Base-by-base conservation (phyloP, 1,140 invertebrate species). In the Apocrypta bakeri region DNA sequence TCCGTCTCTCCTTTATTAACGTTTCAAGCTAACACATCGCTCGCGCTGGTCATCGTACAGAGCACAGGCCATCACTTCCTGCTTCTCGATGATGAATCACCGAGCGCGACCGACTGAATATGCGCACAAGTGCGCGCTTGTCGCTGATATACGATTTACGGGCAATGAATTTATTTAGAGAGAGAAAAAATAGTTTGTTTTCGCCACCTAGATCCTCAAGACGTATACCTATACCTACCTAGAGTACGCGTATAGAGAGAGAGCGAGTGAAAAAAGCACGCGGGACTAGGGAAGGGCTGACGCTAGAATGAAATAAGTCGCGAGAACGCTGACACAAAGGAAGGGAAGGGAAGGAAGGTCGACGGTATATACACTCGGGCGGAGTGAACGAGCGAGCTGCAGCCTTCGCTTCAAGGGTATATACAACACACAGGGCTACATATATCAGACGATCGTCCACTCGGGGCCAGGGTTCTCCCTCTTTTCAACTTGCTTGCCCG, bases 331-430 rank as follows among this genome's bases (percentile, higher is more conserved):
- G 48, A 17, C 83, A 87, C 84, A 85, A 86, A 83, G 85, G 84
- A 86, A 83, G 85, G 84, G 85, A 84, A 85, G 85, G 84, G 84
- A 85, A 82, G 83, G 84, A 86, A 85, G 86, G 84, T 87, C 88
- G 87, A 85, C 85, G 86, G 86, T 86, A 56, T n/a, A 56, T 0
- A 56, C 21, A 85, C 84, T 87, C 87, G 85, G 86, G 77, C 71
- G 66, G 84, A 80, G 82, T 82, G 84, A 78, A 78, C 79, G 83
- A 84, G 84, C 63, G 83, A 81, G 82, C 71, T 75, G 81, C 88
- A 90, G 88, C 90, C 90, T 91, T 90, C 90, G 87, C 88, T 88
- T 89, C 90, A 91, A 91, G 90, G 90, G 89, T 89, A 91, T 88
- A 90, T 27, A 8, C n/a, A 29, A 48, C 42, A 48, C 48, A 27